Percentiles rank a stretch among this genome's conserved stretches.
phyloP scores from a whole-genome alignment of 2,797 vertebrate genomes.

The Neomorphus geoffroyi region DNA sequence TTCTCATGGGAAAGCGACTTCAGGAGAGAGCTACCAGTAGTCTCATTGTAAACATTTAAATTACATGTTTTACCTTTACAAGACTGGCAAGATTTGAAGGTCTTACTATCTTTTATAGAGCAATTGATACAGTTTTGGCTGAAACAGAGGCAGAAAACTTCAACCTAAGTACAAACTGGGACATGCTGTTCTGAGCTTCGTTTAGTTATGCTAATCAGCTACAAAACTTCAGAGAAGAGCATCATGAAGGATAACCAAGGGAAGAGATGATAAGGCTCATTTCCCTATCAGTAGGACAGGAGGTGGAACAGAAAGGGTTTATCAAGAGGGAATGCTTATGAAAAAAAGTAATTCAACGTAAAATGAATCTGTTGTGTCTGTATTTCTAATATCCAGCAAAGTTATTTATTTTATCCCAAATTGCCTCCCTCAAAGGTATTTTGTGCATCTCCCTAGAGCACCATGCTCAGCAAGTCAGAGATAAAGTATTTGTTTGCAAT shows the following conservation, averaged over 20 bases:
- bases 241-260: neutral
- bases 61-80: neutral
- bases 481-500: neutral
- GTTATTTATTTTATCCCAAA: neutral
- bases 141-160: neutral
- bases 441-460: neutral
- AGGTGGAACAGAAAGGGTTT: slow-evolving; percentile 10
- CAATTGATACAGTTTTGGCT: neutral
- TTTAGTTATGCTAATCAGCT: slow-evolving; percentile 39
- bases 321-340: neutral
- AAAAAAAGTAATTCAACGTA: neutral
- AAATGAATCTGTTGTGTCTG: neutral
- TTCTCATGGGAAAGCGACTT: neutral
- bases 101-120: neutral
- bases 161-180: neutral
- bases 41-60: neutral
- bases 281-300: neutral
- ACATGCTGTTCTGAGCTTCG: neutral
- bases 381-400: slow-evolving; percentile 7
- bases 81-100: neutral
- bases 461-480: neutral
- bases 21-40: neutral
- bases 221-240: slow-evolving; percentile 5
- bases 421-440: neutral
- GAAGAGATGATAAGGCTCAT: slow-evolving; percentile 34